These are phyloP conservation scores for Pseudomyrmex cubaensis DNA, from an alignment of 1,140 invertebrate genomes.

Conservation along the genomic window DNA sequence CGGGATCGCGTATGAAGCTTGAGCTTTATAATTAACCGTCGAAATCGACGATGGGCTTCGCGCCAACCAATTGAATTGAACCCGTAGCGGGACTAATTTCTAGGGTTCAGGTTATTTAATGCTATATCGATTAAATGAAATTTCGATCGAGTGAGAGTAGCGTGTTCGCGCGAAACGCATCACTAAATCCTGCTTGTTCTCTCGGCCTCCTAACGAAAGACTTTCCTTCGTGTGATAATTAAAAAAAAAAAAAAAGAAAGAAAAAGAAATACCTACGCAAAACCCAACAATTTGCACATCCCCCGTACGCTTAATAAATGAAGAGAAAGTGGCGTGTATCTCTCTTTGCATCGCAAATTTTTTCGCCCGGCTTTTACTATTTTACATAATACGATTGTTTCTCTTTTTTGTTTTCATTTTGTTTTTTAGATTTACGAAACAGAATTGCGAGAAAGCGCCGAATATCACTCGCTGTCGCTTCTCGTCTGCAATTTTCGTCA, in stretches of 20 bases:
- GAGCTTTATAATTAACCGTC: slow-evolving; percentile 36
- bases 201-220: background rate
- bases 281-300: slow-evolving; percentile 21
- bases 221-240: background rate
- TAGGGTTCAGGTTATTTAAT: slow-evolving; percentile 22
- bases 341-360: slow-evolving; percentile 43
- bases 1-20: slow-evolving; percentile 1
- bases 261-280: background rate
- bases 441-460: background rate
- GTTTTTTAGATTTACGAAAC: background rate
- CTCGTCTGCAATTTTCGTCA: background rate
- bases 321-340: slow-evolving; percentile 41
- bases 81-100: slow-evolving; percentile 16
- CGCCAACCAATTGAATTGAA: slow-evolving; percentile 47
- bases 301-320: slow-evolving; percentile 35
- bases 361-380: slow-evolving; percentile 8
- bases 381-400: slow-evolving; percentile 40
- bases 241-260: background rate
- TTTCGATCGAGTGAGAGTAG: slow-evolving; percentile 14
- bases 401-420: slow-evolving; percentile 2
- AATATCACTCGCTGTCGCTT: too few relatives aligned
- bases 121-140: slow-evolving; percentile 32
- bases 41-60: slow-evolving; percentile 35
- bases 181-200: slow-evolving; percentile 7
- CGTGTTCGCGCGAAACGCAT: background rate